Base-by-base conservation (phyloP, 1,140 invertebrate species). In the Scaptomyza hsui region DNA sequence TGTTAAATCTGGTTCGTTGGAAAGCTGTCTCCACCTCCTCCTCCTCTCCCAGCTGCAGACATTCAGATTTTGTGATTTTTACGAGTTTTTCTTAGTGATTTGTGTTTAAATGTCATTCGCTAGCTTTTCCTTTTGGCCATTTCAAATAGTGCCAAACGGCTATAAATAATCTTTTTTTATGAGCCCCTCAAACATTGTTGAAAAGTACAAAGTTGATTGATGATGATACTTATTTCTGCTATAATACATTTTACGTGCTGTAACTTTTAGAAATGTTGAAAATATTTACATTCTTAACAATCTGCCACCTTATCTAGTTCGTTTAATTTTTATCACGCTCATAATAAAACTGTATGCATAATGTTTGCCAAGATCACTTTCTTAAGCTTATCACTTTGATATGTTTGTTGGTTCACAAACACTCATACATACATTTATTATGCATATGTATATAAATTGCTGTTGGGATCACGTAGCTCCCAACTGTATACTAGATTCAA, bases 401-500 rank as follows among this genome's bases (percentile, higher is more conserved):
- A 57, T 44, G 55, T 24, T 29, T 41, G 15, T 29, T 57, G 37
- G 18, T 21, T 12, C 4, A 15, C 29, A 49, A 16, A 24, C 15
- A 24, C 15, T 9, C 18, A 21, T 48, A 24, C 44, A 16, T 35
- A 24, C 3, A 47, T 13, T 9, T 3, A 21, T 45, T 7, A 3
- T 13, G n/a, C n/a, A n/a, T n/a, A n/a, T 19, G 4, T 32, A 44
- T 18, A 42, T 12, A 12, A 9, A 37, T 48, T 49, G 24, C 35
- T 9, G 44, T 15, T 56, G 45, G 37, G 52, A 47, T 64, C 68
- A 71, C 68, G 68, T 71, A 71, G 61, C 45, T 10, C 39, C 39
- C 37, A 24, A 52, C 18, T 52, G 13, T 45, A 3, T 41, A 12
- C 10, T 9, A 62, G 44, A 65, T 65, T n/a, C 32, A 35, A 26